Evolutionary conservation across 2,797 vertebrate species (phyloP).

Genomic region (Danio albolineatus): DNA sequence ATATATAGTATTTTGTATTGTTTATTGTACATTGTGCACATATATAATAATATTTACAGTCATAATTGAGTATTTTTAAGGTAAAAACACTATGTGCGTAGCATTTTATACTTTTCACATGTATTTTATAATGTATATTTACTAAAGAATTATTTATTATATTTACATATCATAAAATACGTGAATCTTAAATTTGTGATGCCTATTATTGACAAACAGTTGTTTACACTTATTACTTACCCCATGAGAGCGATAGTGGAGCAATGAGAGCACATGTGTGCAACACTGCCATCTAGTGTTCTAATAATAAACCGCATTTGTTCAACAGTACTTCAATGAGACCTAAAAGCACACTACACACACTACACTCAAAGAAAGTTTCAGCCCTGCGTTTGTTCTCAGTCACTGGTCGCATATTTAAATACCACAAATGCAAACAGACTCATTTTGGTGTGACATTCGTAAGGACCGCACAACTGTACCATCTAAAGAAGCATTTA

Average conservation of each 20-base stretch:
- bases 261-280: conserved; percentile 45
- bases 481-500: conserved; percentile 13
- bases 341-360: conserved; percentile 4
- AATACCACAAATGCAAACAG: neutral
- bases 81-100: no score
- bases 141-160: neutral
- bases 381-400: neutral
- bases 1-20: no score
- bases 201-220: neutral
- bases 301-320: neutral
- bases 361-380: neutral
- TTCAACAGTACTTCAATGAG: conserved; percentile 24
- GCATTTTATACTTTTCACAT: no score
- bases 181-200: neutral
- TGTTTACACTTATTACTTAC: conserved; percentile 9
- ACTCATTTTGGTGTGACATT: conserved; percentile 12
- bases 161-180: neutral
- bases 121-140: no score
- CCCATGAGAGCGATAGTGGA: neutral
- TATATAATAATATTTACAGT: no score
- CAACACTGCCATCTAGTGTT: conserved; percentile 68
- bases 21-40: no score
- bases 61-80: no score
- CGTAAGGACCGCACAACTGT: conserved; percentile 5
- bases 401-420: neutral